Conservation (phyloP, 2,113 vertebrate genomes). For the Brevimyrus niger region DNA sequence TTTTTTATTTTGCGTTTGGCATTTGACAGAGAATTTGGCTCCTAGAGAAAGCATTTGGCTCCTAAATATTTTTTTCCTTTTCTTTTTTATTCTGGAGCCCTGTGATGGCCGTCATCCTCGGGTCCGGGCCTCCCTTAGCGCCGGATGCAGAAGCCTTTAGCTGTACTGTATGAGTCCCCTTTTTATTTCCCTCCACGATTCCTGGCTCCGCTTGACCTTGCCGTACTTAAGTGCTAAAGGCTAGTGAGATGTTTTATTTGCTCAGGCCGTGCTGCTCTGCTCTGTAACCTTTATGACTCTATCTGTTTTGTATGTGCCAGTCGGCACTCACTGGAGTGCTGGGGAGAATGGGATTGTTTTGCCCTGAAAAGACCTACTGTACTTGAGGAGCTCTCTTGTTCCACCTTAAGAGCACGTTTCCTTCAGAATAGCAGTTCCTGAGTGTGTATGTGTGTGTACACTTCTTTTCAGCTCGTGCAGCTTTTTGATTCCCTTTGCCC, state of each 20-base stretch:
- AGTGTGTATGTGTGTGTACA: not conserved
- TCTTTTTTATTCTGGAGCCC: not conserved
- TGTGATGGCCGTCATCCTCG: not conserved
- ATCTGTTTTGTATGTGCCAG: not conserved
- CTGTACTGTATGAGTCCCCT: not conserved
- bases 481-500: not conserved
- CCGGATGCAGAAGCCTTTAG: not conserved
- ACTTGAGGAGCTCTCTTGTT: not conserved
- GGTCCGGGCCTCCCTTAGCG: not conserved
- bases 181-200: not conserved
- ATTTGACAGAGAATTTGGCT: no score
- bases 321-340: not conserved
- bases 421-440: not conserved
- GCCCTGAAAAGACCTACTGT: not conserved
- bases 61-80: no score
- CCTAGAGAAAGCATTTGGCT: no score
- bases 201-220: constrained; percentile 1
- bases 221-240: not conserved
- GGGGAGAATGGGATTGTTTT: not conserved
- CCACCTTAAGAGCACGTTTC: not conserved
- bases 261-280: not conserved
- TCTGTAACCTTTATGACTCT: not conserved
- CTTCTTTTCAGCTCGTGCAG: not conserved
- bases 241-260: not conserved
- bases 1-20: no score